These are phyloP conservation scores for Catostomus latipinnis DNA, from an alignment of 2,797 vertebrate genomes.

Conservation along the genomic window DNA sequence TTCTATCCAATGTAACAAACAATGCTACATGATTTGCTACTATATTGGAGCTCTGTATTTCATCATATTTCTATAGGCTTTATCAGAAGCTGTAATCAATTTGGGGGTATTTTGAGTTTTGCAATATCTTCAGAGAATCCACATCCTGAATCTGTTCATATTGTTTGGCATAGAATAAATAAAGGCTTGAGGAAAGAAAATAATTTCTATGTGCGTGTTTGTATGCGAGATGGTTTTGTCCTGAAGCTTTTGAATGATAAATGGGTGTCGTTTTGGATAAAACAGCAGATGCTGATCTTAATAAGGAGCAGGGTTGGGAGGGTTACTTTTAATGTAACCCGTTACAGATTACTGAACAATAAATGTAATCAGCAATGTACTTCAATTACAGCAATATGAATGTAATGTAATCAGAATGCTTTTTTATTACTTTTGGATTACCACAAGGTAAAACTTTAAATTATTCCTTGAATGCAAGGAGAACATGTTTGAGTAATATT, in stretches of 20 bases:
- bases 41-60: slow-evolving; percentile 1
- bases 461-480: no score
- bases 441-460: no score
- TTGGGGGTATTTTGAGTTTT: no score
- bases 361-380: no score
- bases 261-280: slow-evolving; percentile 8
- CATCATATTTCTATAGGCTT: background rate
- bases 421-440: no score
- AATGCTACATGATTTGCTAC: slow-evolving; percentile 48
- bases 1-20: background rate
- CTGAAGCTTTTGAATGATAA: slow-evolving; percentile 30
- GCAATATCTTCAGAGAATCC: background rate
- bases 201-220: slow-evolving; percentile 9
- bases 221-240: background rate
- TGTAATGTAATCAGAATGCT: no score
- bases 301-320: slow-evolving; percentile 42
- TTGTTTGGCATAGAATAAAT: background rate
- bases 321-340: no score
- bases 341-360: no score
- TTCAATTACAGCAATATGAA: no score
- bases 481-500: no score
- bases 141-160: background rate
- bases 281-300: slow-evolving; percentile 59
- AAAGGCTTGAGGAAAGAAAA: background rate
- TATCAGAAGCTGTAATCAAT: background rate